Evolutionary conservation across 2,797 vertebrate genomes (phyloP), one percentile per base, ranked within the genome.

Genomic region (Sparidentex hasta): DNA sequence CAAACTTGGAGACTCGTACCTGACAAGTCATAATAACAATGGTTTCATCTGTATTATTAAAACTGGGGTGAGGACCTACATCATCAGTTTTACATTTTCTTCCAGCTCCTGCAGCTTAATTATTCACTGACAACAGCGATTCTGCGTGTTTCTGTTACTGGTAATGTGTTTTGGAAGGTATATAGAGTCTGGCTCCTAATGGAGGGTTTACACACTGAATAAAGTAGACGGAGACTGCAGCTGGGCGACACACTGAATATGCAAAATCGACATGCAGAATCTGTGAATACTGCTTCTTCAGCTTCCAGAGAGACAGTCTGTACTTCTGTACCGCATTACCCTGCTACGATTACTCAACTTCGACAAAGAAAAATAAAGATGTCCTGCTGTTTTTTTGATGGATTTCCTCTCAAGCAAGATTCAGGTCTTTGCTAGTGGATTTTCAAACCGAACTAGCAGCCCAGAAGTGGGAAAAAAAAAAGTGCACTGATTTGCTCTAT

Each of bases 31-130:
- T 23, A 38, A 38, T 41, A 47, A 70, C 27, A 27, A 16, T 2
- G 1, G 50, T 20, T 41, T 13, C 25, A 23, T 65, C 21, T 3
- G 18, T 27, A 23, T 46, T 33, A 47, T 73, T 73, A 41, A 47
- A 33, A 55, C 59, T 43, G 13, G 43, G 44, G 7, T 3, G 38
- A 68, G 76, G 57, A 50, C 33, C 5, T 4, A 54, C 41, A 51
- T 66, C 82, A 58, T 63, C 8, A 18, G n/a, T 74, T 67, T 57
- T 16, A 62, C 16, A 80, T 72, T 76, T 71, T 46, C 63, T 77
- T 61, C 33, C 23, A 33, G 5, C 57, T 11, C 59, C 58, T 11
- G 38, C 27, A 78, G 63, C 54, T 74, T 25, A 81, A 76, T 82
- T 12, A 46, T 46, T 79, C 57, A 67, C 16, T 47, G 52, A 47